Evolutionary conservation across 2,888 invertebrate genomes (phyloP), one percentile per base, ranked within the genome.

Genomic region (Xestia c-nigrum): DNA sequence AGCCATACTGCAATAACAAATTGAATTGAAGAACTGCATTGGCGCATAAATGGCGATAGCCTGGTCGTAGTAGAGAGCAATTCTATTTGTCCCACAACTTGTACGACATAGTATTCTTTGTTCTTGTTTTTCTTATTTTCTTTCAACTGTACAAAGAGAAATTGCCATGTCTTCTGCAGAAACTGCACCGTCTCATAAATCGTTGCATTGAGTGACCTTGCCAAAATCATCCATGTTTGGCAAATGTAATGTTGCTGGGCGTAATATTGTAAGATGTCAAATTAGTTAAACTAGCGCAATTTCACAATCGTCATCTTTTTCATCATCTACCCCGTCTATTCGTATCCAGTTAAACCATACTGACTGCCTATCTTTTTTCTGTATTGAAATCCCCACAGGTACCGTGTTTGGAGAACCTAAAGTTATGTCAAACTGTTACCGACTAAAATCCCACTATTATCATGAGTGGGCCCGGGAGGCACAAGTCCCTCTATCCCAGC

Each of bases 21-120:
- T 85, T 81, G 82, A 85, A 85, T 85, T 76, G 71, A 85, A 83
- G 85, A 85, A 83, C 82, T 85, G 76, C 85, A 83, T 81, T 73
- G 82, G 70, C 85, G 67, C 72, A 85, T 83, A 85, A 76, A 81
- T 46, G 82, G 82, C 68, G 75, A 76, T 85, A 66, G 81, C 70
- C 76, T 76, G 59, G 70, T 81, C 72, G 72, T 76, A 73, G 67
- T 55, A 59, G 59, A 81, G 76, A 83, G 68, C 85, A 76, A 81
- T 85, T 85, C 71, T 76, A 74, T 83, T 81, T 73, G 64, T 85
- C 82, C 76, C 57, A 85, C 72, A 73, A 81, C 47, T 85, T 85
- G 70, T 76, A 76, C 77, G 85, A 83, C 76, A 81, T 31, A 71
- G 50, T 76, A 72, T 50, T 59, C 65, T 55, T 24, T 57, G n/a